Conservation (phyloP, 1,140 invertebrate genomes). For the Arion vulgaris region DNA sequence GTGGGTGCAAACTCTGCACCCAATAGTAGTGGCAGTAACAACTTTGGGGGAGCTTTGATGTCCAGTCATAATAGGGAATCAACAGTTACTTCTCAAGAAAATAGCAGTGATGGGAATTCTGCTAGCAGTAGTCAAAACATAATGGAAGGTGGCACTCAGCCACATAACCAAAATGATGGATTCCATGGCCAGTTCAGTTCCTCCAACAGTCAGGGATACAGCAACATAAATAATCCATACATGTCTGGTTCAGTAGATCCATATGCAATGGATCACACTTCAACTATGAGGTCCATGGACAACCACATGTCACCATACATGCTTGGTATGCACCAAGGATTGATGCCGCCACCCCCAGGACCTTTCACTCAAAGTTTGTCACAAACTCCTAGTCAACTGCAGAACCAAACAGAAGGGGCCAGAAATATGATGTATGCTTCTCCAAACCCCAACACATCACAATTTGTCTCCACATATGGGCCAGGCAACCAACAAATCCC, state of each 20-base stretch:
- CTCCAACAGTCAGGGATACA: constrained; percentile 10
- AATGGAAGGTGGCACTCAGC: neutral
- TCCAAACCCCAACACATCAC: neutral
- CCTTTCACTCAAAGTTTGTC: constrained; percentile 26
- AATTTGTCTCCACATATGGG: neutral
- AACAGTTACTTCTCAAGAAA: neutral
- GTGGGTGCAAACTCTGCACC: neutral
- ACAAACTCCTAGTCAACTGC: constrained; percentile 15
- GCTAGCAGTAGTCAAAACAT: constrained; percentile 14
- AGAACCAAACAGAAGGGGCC: neutral
- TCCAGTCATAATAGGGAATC: neutral
- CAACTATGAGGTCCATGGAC: neutral
- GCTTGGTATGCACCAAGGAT: constrained; percentile 8
- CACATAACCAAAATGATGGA: neutral
- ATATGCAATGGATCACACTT: neutral
- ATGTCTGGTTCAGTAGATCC: constrained; percentile 1
- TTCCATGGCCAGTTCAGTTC: neutral
- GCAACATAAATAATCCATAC: constrained; percentile 31
- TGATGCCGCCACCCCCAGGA: constrained; percentile 24
- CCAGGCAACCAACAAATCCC: neutral
- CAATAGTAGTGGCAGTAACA: neutral
- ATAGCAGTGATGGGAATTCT: neutral
- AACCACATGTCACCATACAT: constrained; percentile 25
- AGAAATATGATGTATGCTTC: constrained; percentile 22
- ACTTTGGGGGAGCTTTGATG: constrained; percentile 5